Base-by-base conservation (phyloP, 2,797 vertebrate species). In the Arremon brunneinucha region DNA sequence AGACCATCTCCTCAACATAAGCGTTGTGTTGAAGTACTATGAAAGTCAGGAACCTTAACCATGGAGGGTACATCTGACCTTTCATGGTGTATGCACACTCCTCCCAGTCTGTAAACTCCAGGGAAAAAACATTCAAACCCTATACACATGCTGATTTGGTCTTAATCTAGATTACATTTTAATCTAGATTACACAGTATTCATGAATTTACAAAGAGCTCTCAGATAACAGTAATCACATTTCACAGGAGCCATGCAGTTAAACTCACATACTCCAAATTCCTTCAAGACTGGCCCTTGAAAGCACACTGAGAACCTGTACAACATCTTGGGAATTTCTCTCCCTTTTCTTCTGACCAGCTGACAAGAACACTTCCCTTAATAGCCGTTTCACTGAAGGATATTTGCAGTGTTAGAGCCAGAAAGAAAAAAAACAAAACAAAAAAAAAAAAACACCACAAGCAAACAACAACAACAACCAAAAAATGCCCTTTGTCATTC, bases 211-310 rank as follows among this genome's bases (percentile, higher is more conserved):
- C 74, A 93, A 94, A 92, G 70, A 84, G 49, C 44, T 87, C 56
- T 85, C 60, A 74, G 64, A 83, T 74, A 93, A 72, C 37, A 67
- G 21, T 46, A 89, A 95, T 70, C 56, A 50, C 56, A 74, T 49
- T 89, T 82, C 67, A 37, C 65, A 86, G 47, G 14, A 81, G 65
- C 52, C 37, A 53, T 24, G 41, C 34, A 84, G 46, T 60, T 90
- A 60, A 90, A 78, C 30, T 71, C 64, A 50, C 74, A 80, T 96
- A 39, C 59, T 92, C 88, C 68, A 39, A 35, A 94, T 95, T 95
- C 94, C 90, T 89, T 46, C 64, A 84, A 2, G n/a, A 62, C 11
- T 50, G 47, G 46, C n/a, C 70, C 34, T 70, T 70, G 77, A 89
- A 79, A 76, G 49, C 49, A 80, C 34, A 47, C 0, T 9, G 34